These are phyloP conservation scores for Etheostoma cragini DNA, from an alignment of 2,113 vertebrate species.

Conservation along the genomic window DNA sequence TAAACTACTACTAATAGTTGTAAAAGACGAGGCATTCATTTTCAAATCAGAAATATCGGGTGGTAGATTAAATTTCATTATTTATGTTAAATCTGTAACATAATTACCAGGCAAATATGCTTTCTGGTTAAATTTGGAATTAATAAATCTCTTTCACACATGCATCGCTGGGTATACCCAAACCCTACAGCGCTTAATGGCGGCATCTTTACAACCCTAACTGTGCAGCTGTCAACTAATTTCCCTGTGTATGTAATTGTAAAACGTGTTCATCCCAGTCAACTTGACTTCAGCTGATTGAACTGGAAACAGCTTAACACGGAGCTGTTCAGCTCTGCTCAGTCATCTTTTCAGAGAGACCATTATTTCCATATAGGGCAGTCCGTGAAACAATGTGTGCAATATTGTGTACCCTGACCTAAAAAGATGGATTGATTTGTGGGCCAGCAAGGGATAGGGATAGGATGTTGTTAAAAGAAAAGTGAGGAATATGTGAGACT, in stretches of 20 bases:
- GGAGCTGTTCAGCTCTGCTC: conserved; percentile 58
- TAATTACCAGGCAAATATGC: not conserved
- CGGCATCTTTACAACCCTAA: conserved; percentile 35
- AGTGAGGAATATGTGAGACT: conserved; percentile 24
- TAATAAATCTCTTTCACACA: not conserved
- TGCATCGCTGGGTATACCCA: not conserved
- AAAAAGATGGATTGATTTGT: conserved; percentile 59
- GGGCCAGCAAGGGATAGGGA: conserved; percentile 16
- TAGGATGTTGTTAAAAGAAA: conserved; percentile 33
- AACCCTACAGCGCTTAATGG: not conserved
- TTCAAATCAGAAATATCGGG: not conserved
- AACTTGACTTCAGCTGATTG: conserved; percentile 63
- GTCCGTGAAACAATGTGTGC: conserved; percentile 42
- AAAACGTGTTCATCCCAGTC: conserved; percentile 63
- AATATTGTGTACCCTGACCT: conserved; percentile 32
- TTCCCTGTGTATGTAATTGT: conserved; percentile 40
- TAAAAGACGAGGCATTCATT: not conserved
- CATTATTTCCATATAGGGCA: conserved; percentile 70
- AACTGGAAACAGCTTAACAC: conserved; percentile 66
- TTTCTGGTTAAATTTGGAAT: not conserved
- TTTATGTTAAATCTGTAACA: not conserved
- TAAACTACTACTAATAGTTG: no score
- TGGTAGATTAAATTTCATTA: not conserved
- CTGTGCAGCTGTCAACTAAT: conserved; percentile 58
- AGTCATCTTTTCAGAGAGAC: conserved; percentile 70